Percentiles rank a stretch among this genome's conserved stretches.
These are phyloP conservation scores for Tapirus terrestris DNA, from an alignment of 2,113 vertebrate genomes.

Conservation along the genomic window DNA sequence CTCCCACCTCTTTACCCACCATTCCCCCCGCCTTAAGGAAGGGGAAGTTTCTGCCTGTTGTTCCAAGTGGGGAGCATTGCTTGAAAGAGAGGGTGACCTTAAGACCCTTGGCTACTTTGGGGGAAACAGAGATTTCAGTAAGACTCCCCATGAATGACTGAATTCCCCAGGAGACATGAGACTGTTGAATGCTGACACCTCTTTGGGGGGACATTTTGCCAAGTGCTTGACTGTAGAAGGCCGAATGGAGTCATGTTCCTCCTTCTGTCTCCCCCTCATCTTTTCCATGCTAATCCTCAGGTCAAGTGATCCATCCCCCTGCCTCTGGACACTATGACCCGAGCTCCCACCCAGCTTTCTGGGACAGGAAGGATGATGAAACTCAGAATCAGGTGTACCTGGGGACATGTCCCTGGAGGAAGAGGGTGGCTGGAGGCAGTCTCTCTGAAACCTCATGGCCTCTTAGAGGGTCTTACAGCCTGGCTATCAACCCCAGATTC, in stretches of 20 bases:
- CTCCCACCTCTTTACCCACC: background rate
- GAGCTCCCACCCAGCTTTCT: background rate
- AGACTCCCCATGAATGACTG: background rate
- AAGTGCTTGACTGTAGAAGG: constrained; percentile 27
- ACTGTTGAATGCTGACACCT: background rate
- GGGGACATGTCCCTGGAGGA: background rate
- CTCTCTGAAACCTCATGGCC: background rate
- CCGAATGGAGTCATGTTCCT: background rate
- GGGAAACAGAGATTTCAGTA: constrained; percentile 21
- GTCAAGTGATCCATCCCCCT: background rate
- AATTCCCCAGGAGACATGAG: background rate
- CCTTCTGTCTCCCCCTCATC: background rate
- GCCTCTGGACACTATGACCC: background rate
- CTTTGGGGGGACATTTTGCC: background rate
- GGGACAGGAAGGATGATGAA: background rate
- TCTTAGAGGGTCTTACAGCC: background rate
- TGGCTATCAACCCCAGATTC: background rate
- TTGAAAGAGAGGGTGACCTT: background rate
- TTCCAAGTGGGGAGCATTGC: background rate
- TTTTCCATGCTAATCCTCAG: background rate
- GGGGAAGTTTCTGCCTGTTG: background rate
- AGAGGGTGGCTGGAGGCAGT: background rate
- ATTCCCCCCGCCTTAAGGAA: background rate
- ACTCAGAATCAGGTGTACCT: background rate
- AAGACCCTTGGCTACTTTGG: constrained; percentile 10